Evolutionary conservation across 2,888 invertebrate genomes (phyloP), one percentile per base, ranked within the genome.

Genomic region (Synanthedon formicaeformis): DNA sequence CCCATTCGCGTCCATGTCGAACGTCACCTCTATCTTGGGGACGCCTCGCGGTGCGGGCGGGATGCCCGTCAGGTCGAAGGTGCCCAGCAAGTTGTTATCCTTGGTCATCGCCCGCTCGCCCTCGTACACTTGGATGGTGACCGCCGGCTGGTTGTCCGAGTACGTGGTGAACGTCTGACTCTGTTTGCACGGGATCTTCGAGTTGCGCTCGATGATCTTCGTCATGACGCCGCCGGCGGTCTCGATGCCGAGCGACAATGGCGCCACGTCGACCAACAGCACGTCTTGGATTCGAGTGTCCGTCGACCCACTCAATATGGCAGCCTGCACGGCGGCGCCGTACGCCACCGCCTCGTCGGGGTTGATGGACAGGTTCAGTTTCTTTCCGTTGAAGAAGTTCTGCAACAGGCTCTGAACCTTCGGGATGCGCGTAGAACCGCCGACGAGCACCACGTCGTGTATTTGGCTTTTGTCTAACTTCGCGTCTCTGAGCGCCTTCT

Each of bases 391-490:
- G 18, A 23, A 23, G 69, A 90, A 92, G 66, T 90, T 90, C 74
- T 91, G 89, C 45, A 93, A 76, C 60, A 93, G 76, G 56, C 78
- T 90, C 72, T 93, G 93, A 51, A 93, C 90, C 72, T 92, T 93
- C 1, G 93, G 93, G 54, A 93, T 93, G 52, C 92, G 88, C 0
- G 91, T 93, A 0, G 92, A 92, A 12, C 93, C 94, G 10, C 94
- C 94, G 12, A 94, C 93, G 40, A 94, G 79, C 0, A 94, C 93
- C 3, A 94, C 90, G 62, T 93, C 93, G 66, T 93, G 88, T 55
- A 93, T 92, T 51, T 88, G 78, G 27, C 82, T 78, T 67, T 93
- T 93, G 73, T 92, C 92, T 81, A 93, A 76, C 67, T 93, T 91
- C 1, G 93, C 93, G 67, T 94, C 94, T 23, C 81, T 79, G 14